Conservation (phyloP, 2,797 vertebrate species). For the Channa striata region DNA sequence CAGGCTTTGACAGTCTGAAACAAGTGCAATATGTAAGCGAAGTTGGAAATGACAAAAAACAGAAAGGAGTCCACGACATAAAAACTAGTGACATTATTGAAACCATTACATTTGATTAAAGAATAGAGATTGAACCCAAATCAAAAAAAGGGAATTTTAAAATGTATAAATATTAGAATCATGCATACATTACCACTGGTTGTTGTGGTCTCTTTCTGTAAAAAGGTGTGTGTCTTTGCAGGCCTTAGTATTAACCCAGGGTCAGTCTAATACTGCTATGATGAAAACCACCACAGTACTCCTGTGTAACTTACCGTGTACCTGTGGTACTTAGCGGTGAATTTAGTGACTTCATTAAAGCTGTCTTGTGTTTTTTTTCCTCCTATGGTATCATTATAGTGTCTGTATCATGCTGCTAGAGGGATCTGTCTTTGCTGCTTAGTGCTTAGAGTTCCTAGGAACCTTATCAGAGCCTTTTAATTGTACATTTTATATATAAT, state of each 20-base stretch:
- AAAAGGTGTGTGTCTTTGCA: background rate
- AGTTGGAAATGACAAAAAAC: no score
- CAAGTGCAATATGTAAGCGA: no score
- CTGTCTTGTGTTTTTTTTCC: background rate
- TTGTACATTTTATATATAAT: constrained; percentile 32
- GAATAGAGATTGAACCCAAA: no score
- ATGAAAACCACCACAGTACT: background rate
- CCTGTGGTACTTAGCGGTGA: constrained; percentile 11
- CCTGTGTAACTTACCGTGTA: background rate
- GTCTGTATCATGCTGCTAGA: constrained; percentile 3
- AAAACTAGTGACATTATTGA: no score
- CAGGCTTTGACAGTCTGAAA: no score
- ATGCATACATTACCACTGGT: background rate
- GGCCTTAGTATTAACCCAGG: constrained; percentile 4
- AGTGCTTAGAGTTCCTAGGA: background rate
- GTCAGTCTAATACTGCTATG: constrained; percentile 6
- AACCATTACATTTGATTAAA: no score
- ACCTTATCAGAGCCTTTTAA: constrained; percentile 6
- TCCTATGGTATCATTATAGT: constrained; percentile 11
- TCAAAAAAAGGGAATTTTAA: no score
- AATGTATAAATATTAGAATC: no score
- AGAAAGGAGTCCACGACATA: no score
- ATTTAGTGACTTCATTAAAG: constrained; percentile 38
- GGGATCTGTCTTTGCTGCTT: constrained; percentile 16
- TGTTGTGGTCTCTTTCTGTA: background rate